phyloP scores from a whole-genome alignment of 2,113 vertebrate species.

The Paracanthobrama guichenoti region DNA sequence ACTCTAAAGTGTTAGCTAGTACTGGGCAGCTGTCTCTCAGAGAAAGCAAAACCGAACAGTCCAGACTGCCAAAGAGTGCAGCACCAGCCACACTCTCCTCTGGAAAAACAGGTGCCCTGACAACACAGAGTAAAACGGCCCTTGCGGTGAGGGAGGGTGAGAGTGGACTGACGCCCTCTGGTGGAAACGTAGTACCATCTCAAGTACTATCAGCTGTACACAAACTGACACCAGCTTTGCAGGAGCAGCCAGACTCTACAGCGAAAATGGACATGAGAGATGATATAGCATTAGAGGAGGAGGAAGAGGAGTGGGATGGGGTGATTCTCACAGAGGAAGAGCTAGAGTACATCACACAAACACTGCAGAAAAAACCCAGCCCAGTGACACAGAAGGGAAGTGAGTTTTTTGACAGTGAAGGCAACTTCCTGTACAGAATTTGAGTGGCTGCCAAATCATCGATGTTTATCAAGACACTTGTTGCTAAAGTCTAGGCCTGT shows the following conservation, averaged over 20 bases:
- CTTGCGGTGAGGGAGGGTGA: slow-evolving; percentile 6
- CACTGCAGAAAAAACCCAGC: slow-evolving; percentile 45
- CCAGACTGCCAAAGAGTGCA: not conserved
- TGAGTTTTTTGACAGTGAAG: slow-evolving; percentile 80
- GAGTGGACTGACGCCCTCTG: slow-evolving; percentile 14
- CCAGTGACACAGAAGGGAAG: slow-evolving; percentile 71
- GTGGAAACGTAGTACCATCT: slow-evolving; percentile 27
- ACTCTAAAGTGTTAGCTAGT: slow-evolving; percentile 65
- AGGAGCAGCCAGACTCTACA: not conserved
- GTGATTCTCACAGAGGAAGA: slow-evolving; percentile 61
- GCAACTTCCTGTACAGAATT: slow-evolving; percentile 83
- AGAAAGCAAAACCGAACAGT: slow-evolving; percentile 33
- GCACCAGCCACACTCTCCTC: slow-evolving; percentile 47
- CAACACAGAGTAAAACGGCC: slow-evolving; percentile 38
- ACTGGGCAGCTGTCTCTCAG: slow-evolving; percentile 49
- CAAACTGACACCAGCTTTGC: slow-evolving; percentile 34
- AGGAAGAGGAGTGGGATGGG: slow-evolving; percentile 63
- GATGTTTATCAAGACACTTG: not conserved
- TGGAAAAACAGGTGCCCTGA: slow-evolving; percentile 46
- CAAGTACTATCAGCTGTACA: not conserved
- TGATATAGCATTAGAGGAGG: slow-evolving; percentile 28
- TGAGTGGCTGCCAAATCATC: slow-evolving; percentile 54
- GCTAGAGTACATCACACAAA: slow-evolving; percentile 58
- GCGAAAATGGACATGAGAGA: not conserved
- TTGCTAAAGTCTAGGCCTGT: not conserved